phyloP scores from a whole-genome alignment of 2,888 invertebrate genomes.

The Drosophila prolongata region DNA sequence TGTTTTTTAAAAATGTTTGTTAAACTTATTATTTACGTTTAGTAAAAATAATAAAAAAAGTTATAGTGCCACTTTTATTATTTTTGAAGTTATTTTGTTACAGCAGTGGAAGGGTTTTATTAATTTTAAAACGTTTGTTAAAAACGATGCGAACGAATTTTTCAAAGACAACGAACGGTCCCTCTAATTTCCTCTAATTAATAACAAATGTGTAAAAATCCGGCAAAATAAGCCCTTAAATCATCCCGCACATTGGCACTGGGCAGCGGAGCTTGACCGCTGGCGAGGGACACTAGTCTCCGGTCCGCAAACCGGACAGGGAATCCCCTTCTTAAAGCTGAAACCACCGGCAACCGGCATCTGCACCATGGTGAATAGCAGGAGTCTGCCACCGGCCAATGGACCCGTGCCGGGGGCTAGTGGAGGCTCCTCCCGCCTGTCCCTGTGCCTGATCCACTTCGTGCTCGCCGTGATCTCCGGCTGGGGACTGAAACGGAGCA shows the following conservation, averaged over 20 bases:
- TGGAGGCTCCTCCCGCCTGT: conserved; percentile 55
- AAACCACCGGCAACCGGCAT: conserved; percentile 8
- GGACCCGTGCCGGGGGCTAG: conserved; percentile 4
- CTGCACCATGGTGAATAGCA: conserved; percentile 10
- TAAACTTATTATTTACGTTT: no score
- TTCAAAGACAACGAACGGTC: no score
- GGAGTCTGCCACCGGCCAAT: conserved; percentile 3
- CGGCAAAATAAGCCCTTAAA: neutral
- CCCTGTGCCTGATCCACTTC: conserved; percentile 66
- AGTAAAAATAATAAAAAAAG: no score
- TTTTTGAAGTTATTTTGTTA: no score
- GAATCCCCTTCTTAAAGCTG: neutral
- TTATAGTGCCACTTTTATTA: no score
- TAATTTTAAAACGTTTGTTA: no score
- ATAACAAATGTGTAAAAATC: no score
- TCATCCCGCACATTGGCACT: neutral
- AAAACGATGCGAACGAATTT: no score
- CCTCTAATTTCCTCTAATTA: no score
- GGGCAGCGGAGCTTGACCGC: neutral
- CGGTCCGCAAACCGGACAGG: neutral
- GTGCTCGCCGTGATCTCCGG: conserved; percentile 63
- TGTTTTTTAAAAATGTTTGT: no score
- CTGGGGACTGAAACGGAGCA: conserved; percentile 67
- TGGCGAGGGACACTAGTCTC: neutral
- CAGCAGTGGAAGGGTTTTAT: no score